Percentiles rank a stretch among this genome's conserved stretches.
Conservation (phyloP, 2,888 invertebrate genomes). For the Polydrusus cervinus region DNA sequence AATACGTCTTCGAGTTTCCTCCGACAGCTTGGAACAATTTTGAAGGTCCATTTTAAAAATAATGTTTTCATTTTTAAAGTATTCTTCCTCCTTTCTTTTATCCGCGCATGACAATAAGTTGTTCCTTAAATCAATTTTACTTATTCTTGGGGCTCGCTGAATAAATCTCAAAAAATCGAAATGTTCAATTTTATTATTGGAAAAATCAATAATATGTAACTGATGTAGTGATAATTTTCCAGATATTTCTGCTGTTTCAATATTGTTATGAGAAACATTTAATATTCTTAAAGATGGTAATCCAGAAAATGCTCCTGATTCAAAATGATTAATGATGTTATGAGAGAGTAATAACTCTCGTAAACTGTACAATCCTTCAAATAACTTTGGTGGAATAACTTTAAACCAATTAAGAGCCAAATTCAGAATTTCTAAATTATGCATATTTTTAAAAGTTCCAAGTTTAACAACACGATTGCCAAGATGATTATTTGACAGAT, state of each 20-base stretch:
- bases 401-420: slow-evolving; percentile 58
- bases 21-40: slow-evolving; percentile 37
- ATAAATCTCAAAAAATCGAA: slow-evolving; percentile 66
- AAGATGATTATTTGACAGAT: slow-evolving; percentile 64
- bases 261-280: slow-evolving; percentile 65
- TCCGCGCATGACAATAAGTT: slow-evolving; percentile 64
- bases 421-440: slow-evolving; percentile 60
- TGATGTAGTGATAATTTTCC: slow-evolving; percentile 65
- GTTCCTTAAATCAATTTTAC: slow-evolving; percentile 63
- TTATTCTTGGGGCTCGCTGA: slow-evolving; percentile 64
- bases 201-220: slow-evolving; percentile 66
- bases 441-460: slow-evolving; percentile 62
- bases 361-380: slow-evolving; percentile 62
- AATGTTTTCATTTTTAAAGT: slow-evolving; percentile 64
- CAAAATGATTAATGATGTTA: slow-evolving; percentile 64
- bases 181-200: slow-evolving; percentile 64
- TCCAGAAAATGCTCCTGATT: slow-evolving; percentile 65
- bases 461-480: slow-evolving; percentile 57
- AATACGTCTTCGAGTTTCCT: slow-evolving; percentile 1
- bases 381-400: slow-evolving; percentile 61
- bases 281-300: slow-evolving; percentile 66
- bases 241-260: slow-evolving; percentile 62
- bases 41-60: slow-evolving; percentile 51
- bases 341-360: slow-evolving; percentile 63
- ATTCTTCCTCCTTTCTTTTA: slow-evolving; percentile 28